Conservation (phyloP, 2,797 vertebrate species). For the Notolabrus celidotus region DNA sequence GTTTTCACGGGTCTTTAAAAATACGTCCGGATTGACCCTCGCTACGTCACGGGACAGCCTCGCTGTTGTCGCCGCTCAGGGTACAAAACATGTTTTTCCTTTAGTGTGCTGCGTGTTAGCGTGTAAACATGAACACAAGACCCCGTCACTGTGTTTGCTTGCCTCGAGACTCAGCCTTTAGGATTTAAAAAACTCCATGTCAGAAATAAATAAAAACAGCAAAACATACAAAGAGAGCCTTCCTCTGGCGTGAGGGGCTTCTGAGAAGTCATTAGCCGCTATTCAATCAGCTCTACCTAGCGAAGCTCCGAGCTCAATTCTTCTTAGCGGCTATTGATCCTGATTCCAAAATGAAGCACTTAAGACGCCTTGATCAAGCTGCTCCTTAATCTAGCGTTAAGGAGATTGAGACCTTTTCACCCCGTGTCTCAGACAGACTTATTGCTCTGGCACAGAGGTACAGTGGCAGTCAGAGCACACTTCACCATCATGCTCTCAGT, state of each 20-base stretch:
- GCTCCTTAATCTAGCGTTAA: conserved; percentile 78
- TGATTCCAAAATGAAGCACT: conserved; percentile 79
- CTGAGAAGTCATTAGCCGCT: conserved; percentile 71
- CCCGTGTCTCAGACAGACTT: conserved; percentile 66
- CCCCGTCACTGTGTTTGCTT: conserved; percentile 1
- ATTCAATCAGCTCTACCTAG: conserved; percentile 75
- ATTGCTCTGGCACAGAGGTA: conserved; percentile 58
- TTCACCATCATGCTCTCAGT: conserved; percentile 39
- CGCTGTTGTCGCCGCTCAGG: conserved; percentile 12
- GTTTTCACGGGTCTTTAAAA: conserved; percentile 63
- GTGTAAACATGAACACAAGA: neutral
- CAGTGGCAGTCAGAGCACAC: conserved; percentile 55
- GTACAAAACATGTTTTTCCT: conserved; percentile 77
- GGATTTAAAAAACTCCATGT: neutral
- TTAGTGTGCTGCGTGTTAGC: conserved; percentile 2
- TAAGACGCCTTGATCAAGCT: conserved; percentile 79
- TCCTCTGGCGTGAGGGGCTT: conserved; percentile 47
- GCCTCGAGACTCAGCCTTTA: neutral
- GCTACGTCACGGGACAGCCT: conserved; percentile 40
- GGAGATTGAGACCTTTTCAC: conserved; percentile 76
- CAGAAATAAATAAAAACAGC: conserved; percentile 37
- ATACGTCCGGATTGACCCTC: conserved; percentile 68
- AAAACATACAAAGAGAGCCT: conserved; percentile 30
- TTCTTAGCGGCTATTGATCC: conserved; percentile 79
- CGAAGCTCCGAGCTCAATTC: conserved; percentile 72